Evolutionary conservation across 2,797 vertebrate species (phyloP).

Genomic region (Hydrocynus forskahlii): DNA sequence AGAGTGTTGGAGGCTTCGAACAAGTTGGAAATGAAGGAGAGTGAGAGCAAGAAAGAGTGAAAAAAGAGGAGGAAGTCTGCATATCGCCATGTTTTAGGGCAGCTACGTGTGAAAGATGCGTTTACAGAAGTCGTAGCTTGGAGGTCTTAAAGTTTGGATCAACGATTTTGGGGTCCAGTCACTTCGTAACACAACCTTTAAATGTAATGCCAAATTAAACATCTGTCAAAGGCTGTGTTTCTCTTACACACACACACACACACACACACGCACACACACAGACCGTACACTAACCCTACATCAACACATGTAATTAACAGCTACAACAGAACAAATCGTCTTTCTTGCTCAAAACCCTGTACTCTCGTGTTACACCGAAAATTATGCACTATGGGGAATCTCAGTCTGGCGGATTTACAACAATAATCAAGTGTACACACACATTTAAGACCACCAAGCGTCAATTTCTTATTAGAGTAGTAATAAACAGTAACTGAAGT

Average conservation of each 20-base stretch:
- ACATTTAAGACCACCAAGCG: too few species aligned
- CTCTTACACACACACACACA: slow-evolving; percentile 8
- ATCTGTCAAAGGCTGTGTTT: slow-evolving; percentile 40
- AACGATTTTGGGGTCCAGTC: slow-evolving; percentile 10
- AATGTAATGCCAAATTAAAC: slow-evolving; percentile 40
- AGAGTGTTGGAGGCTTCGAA: slow-evolving; percentile 2
- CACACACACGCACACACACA: too few species aligned
- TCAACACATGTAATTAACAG: slow-evolving; percentile 38
- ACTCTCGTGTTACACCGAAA: too few species aligned
- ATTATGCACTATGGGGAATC: too few species aligned
- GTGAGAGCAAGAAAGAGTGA: slow-evolving; percentile 20
- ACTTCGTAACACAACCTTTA: background rate
- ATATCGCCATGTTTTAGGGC: slow-evolving; percentile 17
- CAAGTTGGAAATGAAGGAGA: slow-evolving; percentile 16
- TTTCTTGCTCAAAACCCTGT: too few species aligned
- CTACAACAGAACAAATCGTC: background rate
- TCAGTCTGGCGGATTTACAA: too few species aligned
- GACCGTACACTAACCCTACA: slow-evolving; percentile 51
- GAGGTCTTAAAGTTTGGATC: slow-evolving; percentile 12
- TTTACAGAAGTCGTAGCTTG: slow-evolving; percentile 28
- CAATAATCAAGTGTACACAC: too few species aligned
- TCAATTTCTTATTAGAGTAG: too few species aligned
- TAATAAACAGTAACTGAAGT: too few species aligned
- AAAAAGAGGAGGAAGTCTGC: slow-evolving; percentile 18
- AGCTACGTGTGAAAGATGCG: slow-evolving; percentile 1